Conservation (phyloP, 2,113 vertebrate species). For the Psophia crepitans region DNA sequence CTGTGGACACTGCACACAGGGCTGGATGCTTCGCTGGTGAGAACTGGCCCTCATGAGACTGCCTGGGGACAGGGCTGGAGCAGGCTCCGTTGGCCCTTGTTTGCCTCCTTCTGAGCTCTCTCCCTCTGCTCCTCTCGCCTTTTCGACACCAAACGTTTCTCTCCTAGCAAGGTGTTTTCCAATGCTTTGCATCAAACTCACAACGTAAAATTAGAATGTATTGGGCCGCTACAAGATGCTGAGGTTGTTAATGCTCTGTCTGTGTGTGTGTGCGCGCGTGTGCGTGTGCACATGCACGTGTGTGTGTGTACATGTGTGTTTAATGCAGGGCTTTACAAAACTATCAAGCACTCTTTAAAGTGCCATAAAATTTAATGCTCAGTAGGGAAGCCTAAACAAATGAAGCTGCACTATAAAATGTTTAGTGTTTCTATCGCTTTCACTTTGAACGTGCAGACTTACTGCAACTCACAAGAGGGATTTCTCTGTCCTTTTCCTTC, state of each 20-base stretch:
- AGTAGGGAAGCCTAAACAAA: slow-evolving; percentile 24
- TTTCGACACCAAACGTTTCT: neutral
- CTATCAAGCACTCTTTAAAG: slow-evolving; percentile 39
- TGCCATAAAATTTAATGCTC: slow-evolving; percentile 29
- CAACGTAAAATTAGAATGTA: neutral
- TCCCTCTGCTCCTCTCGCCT: neutral
- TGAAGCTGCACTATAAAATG: neutral
- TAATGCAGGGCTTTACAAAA: slow-evolving; percentile 38
- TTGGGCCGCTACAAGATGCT: neutral
- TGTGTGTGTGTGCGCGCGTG: neutral
- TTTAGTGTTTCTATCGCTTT: slow-evolving; percentile 6
- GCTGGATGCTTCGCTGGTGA: neutral
- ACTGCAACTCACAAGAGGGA: neutral
- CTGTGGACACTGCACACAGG: neutral
- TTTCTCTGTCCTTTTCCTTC: neutral
- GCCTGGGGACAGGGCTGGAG: neutral
- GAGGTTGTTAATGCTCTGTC: neutral
- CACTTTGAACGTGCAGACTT: slow-evolving; percentile 18
- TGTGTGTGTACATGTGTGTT: neutral
- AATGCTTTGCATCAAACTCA: neutral
- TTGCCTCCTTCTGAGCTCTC: neutral
- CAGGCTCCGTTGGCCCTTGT: fast-evolving
- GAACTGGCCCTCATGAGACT: neutral
- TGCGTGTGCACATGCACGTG: neutral
- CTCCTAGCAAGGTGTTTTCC: neutral